Conservation (phyloP, 2,888 invertebrate genomes). For the Dendrolimus pini region DNA sequence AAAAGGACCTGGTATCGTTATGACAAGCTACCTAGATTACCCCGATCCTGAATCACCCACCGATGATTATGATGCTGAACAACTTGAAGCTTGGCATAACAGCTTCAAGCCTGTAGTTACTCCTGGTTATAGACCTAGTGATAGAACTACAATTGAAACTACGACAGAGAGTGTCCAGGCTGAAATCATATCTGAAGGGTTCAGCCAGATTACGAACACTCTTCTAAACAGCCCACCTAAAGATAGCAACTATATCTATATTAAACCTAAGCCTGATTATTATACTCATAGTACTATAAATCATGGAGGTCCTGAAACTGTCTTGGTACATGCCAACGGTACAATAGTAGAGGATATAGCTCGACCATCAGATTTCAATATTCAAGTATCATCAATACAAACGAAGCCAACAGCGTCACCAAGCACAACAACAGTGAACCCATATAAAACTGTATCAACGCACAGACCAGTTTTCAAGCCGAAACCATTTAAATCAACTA, state of each 20-base stretch:
- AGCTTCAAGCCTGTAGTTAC: constrained; percentile 67
- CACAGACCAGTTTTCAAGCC: constrained; percentile 75
- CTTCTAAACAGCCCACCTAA: constrained; percentile 62
- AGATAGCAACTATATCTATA: constrained; percentile 48
- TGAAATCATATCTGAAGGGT: constrained; percentile 75
- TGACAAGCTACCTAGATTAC: constrained; percentile 67
- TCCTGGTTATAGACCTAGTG: constrained; percentile 58
- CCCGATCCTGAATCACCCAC: constrained; percentile 54
- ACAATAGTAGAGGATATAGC: constrained; percentile 70
- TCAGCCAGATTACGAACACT: constrained; percentile 74
- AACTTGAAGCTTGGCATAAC: constrained; percentile 59
- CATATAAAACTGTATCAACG: constrained; percentile 52
- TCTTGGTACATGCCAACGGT: constrained; percentile 76
- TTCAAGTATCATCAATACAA: constrained; percentile 67
- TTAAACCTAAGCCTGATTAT: constrained; percentile 53
- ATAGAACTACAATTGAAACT: constrained; percentile 34
- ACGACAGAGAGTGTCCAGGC: constrained; percentile 51
- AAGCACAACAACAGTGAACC: constrained; percentile 37
- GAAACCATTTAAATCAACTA: constrained; percentile 51
- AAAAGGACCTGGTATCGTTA: constrained; percentile 66
- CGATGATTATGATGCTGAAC: constrained; percentile 57
- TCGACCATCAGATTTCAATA: constrained; percentile 68
- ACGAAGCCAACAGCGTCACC: constrained; percentile 60
- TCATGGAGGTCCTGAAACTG: constrained; percentile 79
- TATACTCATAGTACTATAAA: constrained; percentile 76